Conservation (phyloP, 1,140 invertebrate genomes). For the Bradynema listronoti region DNA sequence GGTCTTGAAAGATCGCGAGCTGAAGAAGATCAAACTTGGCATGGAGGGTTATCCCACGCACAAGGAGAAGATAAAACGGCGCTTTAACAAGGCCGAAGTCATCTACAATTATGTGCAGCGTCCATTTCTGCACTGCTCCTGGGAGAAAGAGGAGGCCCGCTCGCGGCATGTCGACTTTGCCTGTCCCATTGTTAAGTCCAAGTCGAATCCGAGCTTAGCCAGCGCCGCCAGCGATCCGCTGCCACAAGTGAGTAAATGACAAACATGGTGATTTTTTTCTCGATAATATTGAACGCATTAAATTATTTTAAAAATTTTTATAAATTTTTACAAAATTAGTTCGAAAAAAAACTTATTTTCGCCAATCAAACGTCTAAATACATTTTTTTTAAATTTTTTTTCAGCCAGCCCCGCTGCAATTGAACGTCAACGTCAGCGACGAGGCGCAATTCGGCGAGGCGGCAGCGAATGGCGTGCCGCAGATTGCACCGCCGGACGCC, state of each 20-base stretch:
- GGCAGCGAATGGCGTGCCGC: no score
- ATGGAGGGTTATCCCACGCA: constrained; percentile 95
- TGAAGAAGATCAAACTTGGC: constrained; percentile 97
- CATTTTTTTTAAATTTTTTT: constrained; percentile 8
- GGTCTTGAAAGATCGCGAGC: constrained; percentile 86
- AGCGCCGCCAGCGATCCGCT: constrained; percentile 40
- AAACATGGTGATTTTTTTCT: background rate
- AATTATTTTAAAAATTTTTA: background rate
- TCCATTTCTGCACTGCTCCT: constrained; percentile 99
- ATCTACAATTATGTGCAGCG: constrained; percentile 99
- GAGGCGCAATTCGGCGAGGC: no score
- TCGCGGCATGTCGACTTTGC: constrained; percentile 94
- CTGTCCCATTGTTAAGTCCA: constrained; percentile 57
- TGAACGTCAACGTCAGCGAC: no score
- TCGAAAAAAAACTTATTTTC: background rate
- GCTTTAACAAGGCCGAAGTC: constrained; percentile 78
- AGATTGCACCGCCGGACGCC: no score
- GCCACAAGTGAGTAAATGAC: constrained; percentile 32
- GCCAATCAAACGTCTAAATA: background rate
- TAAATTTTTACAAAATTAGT: background rate
- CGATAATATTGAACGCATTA: background rate
- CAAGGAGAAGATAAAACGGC: constrained; percentile 79
- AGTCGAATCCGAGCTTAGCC: constrained; percentile 54
- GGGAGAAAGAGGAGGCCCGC: constrained; percentile 99
- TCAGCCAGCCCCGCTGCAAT: constrained; percentile 31